Percentiles rank a stretch among this genome's conserved stretches.
Evolutionary conservation across 2,888 invertebrate genomes (phyloP).

Genomic region (Rhimphoctona megacephalus): DNA sequence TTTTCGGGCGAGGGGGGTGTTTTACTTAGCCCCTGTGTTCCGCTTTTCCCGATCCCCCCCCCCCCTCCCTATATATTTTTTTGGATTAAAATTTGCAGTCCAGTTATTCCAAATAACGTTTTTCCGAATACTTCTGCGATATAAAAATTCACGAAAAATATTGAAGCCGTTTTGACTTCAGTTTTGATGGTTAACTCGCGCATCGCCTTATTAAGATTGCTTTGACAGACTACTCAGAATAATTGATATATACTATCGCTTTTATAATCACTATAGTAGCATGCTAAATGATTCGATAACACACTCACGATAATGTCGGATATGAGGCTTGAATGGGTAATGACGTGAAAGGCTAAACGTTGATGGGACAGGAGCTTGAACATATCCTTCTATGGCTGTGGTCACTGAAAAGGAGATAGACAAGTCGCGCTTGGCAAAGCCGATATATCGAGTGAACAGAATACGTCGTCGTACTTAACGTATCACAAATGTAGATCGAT

Average conservation of each 20-base stretch:
- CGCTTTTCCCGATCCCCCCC: too few relatives aligned
- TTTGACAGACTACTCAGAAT: background rate
- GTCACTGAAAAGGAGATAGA: background rate
- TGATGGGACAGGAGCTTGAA: background rate
- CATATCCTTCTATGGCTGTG: background rate
- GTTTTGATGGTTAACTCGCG: too few relatives aligned
- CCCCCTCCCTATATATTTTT: too few relatives aligned
- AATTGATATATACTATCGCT: background rate
- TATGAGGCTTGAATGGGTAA: slow-evolving; percentile 38
- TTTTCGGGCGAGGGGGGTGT: too few relatives aligned
- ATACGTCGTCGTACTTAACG: background rate
- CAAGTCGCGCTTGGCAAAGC: background rate
- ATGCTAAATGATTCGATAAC: slow-evolving; percentile 48
- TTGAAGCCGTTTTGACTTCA: background rate
- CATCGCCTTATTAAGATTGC: background rate
- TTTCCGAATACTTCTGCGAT: background rate
- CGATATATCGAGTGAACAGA: background rate
- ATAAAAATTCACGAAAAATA: background rate
- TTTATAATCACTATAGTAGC: background rate
- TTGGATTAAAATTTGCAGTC: too few relatives aligned
- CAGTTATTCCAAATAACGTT: background rate
- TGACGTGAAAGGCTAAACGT: slow-evolving; percentile 40
- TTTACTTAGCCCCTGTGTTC: too few relatives aligned
- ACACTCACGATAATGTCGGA: slow-evolving; percentile 36
- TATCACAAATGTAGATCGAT: background rate